Evolutionary conservation across 2,888 invertebrate genomes (phyloP).

Genomic region (Drosophila antonietae): DNA sequence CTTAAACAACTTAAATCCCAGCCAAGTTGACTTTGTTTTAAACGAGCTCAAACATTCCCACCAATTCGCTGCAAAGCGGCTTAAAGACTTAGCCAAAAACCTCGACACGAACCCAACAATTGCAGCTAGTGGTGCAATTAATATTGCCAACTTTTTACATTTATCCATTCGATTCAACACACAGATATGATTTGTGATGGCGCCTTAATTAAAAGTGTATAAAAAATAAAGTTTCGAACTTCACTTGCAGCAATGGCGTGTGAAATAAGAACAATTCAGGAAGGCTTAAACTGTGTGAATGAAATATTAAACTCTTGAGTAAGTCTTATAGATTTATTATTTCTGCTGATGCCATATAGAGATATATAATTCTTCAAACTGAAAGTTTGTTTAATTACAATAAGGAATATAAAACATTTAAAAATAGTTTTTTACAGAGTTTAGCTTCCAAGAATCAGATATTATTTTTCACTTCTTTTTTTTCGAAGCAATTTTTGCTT

Average conservation of each 20-base stretch:
- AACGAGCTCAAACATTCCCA: slow-evolving; percentile 9
- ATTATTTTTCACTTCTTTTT: too few species aligned
- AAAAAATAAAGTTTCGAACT: not conserved
- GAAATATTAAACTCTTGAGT: not conserved
- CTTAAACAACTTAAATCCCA: slow-evolving; percentile 49
- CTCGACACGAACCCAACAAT: slow-evolving; percentile 22
- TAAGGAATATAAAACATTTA: too few species aligned
- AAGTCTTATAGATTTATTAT: not conserved
- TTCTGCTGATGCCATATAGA: not conserved
- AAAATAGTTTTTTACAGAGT: too few species aligned
- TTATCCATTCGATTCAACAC: slow-evolving; percentile 21
- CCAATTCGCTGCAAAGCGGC: slow-evolving; percentile 31
- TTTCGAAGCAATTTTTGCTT: too few species aligned
- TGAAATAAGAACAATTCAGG: not conserved
- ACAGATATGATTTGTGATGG: slow-evolving; percentile 14
- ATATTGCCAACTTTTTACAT: slow-evolving; percentile 42
- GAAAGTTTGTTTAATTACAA: too few species aligned
- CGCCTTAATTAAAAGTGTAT: slow-evolving; percentile 12
- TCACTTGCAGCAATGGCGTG: not conserved
- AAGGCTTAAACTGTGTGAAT: not conserved
- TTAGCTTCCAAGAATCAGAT: too few species aligned
- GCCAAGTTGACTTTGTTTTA: slow-evolving; percentile 43
- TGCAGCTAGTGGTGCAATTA: slow-evolving; percentile 23
- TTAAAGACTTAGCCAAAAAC: slow-evolving; percentile 40
- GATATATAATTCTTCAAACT: too few species aligned